Evolutionary conservation across 2,797 vertebrate genomes (phyloP), one percentile per base, ranked within the genome.

Genomic region (Aselliscus stoliczkanus): DNA sequence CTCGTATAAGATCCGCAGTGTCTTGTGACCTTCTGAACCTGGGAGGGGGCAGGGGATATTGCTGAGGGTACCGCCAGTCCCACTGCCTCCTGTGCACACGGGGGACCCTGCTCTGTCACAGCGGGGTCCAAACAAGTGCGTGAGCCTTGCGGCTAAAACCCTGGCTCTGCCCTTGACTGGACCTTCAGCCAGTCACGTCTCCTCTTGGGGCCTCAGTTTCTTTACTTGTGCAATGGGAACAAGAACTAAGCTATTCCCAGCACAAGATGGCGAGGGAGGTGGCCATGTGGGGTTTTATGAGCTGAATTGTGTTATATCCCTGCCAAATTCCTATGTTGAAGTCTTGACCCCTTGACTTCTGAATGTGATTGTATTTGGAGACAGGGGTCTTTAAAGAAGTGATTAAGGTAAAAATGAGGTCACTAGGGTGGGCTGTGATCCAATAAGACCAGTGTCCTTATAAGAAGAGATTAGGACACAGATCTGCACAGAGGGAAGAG

Each of bases 1-100:
- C 97, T 99, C 99, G 7, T 99, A 99, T 29, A 99, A 97, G 97
- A 99, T 98, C 88, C 99, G 98, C 82, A 99, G 98, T 0, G 99
- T 99, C 98, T 99, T 99, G 79, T 98, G 98, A 75, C 99, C 99
- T 70, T 99, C 99, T 0, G 99, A 83, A 93, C 99, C 99, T 99
- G 69, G 96, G 92, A 2, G 27, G 94, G 25, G 75, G 56, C 34
- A 4, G 73, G 37, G 67, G 12, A 29, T 10, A 50, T 7, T 5
- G 42, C 23, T 29, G 72, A 67, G 27, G 42, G 21, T 4, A n/a
- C 67, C 0, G 0, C 7, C 25, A 75, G 13, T 29, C 47, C 47
- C 14, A 0, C 1, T 7, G 25, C 13, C 42, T 44, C 42, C 6
- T 0, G 37, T 31, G 20, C 2, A 15, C 44, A 54, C 0, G 2